These are phyloP conservation scores for Polyploca ridens DNA, from an alignment of 2,888 invertebrate genomes.

Conservation along the genomic window DNA sequence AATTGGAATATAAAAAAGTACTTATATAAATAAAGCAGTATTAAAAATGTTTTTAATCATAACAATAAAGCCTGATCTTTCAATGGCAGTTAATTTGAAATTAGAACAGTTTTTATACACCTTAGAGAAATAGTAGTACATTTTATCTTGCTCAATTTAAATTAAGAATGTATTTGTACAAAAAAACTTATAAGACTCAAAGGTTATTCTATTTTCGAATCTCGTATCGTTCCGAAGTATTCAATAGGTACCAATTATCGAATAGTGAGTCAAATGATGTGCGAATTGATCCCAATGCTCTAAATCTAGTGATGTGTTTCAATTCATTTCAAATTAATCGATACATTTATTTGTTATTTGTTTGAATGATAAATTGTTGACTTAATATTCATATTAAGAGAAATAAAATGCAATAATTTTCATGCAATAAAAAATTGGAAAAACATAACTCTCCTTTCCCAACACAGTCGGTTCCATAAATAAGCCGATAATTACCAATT, in stretches of 20 bases:
- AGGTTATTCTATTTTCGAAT: slow-evolving; percentile 4
- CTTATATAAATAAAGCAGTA: too few relatives aligned
- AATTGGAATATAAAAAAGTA: too few relatives aligned
- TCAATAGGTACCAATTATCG: slow-evolving; percentile 71
- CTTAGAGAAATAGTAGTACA: background rate
- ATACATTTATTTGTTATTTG: background rate
- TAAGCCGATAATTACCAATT: slow-evolving; percentile 62
- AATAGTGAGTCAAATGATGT: slow-evolving; percentile 67
- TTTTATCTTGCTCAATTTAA: background rate
- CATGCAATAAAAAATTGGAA: background rate
- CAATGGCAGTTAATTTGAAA: too few relatives aligned
- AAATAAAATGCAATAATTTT: too few relatives aligned
- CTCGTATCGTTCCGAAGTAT: slow-evolving; percentile 45
- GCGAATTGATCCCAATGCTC: slow-evolving; percentile 58
- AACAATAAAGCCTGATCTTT: too few relatives aligned
- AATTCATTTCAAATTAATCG: background rate
- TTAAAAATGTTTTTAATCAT: too few relatives aligned
- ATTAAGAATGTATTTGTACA: background rate
- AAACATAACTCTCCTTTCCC: background rate
- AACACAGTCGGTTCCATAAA: slow-evolving; percentile 10
- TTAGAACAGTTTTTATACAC: too few relatives aligned
- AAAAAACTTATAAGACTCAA: background rate
- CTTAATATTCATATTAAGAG: too few relatives aligned
- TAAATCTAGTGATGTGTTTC: background rate
- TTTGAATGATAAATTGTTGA: too few relatives aligned